A percentile compares a stretch with the other conserved stretches of the same genome.
Conservation (phyloP, 2,888 invertebrate genomes). For the Timema podura region DNA sequence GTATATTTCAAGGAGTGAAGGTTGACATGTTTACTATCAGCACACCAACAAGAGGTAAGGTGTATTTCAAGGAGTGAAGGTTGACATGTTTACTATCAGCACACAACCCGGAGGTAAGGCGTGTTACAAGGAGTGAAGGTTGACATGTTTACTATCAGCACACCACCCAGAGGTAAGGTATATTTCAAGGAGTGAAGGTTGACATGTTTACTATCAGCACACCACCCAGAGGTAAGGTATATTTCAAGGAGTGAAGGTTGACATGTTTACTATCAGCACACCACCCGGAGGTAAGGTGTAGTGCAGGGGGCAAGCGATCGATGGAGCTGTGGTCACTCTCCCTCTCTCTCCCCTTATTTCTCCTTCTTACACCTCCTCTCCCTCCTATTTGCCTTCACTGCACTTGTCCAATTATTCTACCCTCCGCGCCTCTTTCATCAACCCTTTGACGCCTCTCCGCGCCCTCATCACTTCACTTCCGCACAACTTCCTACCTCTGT, state of each 20-base stretch:
- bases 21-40: too few relatives aligned
- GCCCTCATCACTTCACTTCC: neutral
- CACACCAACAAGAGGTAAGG: too few relatives aligned
- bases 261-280: neutral
- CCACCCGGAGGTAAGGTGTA: constrained; percentile 8
- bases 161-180: too few relatives aligned
- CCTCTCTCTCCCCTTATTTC: neutral
- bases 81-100: too few relatives aligned
- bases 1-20: too few relatives aligned
- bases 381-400: neutral
- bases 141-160: too few relatives aligned
- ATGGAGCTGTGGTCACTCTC: constrained; percentile 17
- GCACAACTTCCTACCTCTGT: neutral
- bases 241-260: neutral
- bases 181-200: too few relatives aligned
- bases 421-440: neutral
- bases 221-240: neutral
- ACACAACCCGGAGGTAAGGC: too few relatives aligned
- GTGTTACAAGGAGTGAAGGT: too few relatives aligned
- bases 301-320: constrained; percentile 15
- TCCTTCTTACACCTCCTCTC: neutral
- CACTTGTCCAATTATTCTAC: constrained; percentile 11
- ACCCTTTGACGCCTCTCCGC: constrained; percentile 11
- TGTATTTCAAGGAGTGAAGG: too few relatives aligned
- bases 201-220: too few relatives aligned